phyloP scores from a whole-genome alignment of 2,113 vertebrate species.

The Rostratula benghalensis region DNA sequence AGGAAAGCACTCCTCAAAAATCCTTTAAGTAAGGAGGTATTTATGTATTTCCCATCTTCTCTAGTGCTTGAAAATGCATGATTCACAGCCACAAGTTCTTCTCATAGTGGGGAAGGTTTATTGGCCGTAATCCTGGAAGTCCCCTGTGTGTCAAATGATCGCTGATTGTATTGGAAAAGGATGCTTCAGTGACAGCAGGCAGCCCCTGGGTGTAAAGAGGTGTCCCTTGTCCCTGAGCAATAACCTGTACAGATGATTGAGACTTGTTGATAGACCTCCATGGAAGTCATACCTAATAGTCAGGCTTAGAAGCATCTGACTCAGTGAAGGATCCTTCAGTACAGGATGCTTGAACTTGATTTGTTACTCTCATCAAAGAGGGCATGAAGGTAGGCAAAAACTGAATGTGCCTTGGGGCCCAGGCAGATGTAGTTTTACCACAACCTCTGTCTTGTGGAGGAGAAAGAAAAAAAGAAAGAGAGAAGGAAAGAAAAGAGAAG shows the following conservation, averaged over 20 bases:
- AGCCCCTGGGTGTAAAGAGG: neutral
- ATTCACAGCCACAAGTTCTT: neutral
- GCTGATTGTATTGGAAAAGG: conserved; percentile 23
- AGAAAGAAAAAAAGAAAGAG: no score
- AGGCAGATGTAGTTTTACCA: neutral
- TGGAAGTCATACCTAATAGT: neutral
- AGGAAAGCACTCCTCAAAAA: neutral
- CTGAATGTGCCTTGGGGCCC: neutral
- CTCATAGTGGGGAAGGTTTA: conserved; percentile 7
- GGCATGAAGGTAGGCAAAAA: conserved; percentile 14
- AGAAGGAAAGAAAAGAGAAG: neutral
- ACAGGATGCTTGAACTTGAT: conserved; percentile 17
- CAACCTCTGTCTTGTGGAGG: neutral
- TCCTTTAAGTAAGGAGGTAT: neutral
- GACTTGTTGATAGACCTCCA: conserved; percentile 44
- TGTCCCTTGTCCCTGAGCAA: conserved; percentile 42
- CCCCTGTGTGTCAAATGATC: neutral
- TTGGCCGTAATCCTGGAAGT: neutral
- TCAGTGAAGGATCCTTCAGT: neutral
- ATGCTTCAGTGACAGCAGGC: conserved; percentile 6
- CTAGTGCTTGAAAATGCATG: neutral
- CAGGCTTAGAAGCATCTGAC: neutral
- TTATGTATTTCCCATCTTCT: neutral
- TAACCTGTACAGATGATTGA: conserved; percentile 33
- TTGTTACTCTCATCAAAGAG: conserved; percentile 12